These are phyloP conservation scores for Limanda limanda DNA, from an alignment of 2,113 vertebrate genomes.

Conservation along the genomic window DNA sequence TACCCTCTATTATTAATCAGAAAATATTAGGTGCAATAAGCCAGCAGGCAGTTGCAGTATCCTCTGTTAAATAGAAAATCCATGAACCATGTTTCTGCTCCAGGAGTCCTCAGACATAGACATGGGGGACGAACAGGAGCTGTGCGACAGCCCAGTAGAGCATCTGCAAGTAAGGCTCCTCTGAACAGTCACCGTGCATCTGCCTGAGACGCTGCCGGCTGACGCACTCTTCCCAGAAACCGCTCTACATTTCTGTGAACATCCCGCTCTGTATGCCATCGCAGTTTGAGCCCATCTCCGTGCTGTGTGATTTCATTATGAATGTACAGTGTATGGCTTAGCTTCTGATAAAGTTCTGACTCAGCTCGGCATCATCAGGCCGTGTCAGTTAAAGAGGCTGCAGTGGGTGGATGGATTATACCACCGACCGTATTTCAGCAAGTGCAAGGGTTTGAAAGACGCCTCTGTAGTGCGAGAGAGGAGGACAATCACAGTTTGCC, in stretches of 20 bases:
- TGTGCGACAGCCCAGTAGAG: constrained; percentile 67
- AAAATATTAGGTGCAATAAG: background rate
- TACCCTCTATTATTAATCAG: background rate
- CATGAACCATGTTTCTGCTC: constrained; percentile 55
- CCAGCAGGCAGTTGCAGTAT: background rate
- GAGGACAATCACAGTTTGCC: background rate
- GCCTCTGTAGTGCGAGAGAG: constrained; percentile 30
- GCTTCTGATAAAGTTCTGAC: constrained; percentile 43
- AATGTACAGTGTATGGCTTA: constrained; percentile 41
- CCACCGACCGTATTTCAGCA: background rate
- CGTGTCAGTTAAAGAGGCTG: constrained; percentile 18
- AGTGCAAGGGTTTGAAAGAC: constrained; percentile 4
- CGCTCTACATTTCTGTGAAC: constrained; percentile 28
- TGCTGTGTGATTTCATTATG: constrained; percentile 41
- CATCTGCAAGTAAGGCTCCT: constrained; percentile 73
- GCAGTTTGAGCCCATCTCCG: background rate
- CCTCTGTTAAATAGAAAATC: background rate
- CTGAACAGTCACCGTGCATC: constrained; percentile 1
- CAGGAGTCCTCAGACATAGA: constrained; percentile 77
- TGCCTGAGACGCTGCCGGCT: constrained; percentile 13
- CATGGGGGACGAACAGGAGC: constrained; percentile 64
- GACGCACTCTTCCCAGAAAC: constrained; percentile 43
- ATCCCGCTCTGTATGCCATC: background rate
- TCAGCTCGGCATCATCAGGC: constrained; percentile 20
- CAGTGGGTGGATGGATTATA: constrained; percentile 3